Evolutionary conservation across 2,888 invertebrate species (phyloP).

Genomic region (Drosophila phalerata): DNA sequence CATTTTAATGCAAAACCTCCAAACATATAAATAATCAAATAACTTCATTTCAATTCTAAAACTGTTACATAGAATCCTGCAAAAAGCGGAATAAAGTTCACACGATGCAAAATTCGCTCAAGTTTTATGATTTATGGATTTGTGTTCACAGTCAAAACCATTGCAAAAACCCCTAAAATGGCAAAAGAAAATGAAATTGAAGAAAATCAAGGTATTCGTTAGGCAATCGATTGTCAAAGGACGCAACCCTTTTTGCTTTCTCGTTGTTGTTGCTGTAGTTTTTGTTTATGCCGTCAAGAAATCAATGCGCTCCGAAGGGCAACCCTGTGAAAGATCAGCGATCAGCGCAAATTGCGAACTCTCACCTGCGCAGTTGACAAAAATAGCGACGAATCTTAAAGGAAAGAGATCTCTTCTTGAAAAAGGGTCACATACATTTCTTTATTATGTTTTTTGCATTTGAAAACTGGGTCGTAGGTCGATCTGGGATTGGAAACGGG

Average conservation of each 20-base stretch:
- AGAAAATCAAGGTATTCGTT: slow-evolving; percentile 66
- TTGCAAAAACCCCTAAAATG: slow-evolving; percentile 63
- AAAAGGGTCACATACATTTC: slow-evolving; percentile 58
- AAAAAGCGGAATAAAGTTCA: slow-evolving; percentile 26
- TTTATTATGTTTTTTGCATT: slow-evolving; percentile 59
- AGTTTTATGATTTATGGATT: slow-evolving; percentile 61
- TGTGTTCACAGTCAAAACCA: slow-evolving; percentile 56
- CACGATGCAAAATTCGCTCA: slow-evolving; percentile 43
- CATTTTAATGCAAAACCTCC: neutral
- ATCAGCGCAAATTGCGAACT: slow-evolving; percentile 67
- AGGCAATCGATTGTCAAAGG: slow-evolving; percentile 64
- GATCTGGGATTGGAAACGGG: slow-evolving; percentile 47
- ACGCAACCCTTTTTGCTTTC: slow-evolving; percentile 43
- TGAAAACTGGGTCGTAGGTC: slow-evolving; percentile 52
- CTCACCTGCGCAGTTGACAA: slow-evolving; percentile 77
- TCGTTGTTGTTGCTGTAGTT: slow-evolving; percentile 11
- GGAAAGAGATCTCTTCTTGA: slow-evolving; percentile 36
- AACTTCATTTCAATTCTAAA: neutral
- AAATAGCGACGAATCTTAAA: slow-evolving; percentile 3
- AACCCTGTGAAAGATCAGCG: slow-evolving; percentile 64
- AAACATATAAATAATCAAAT: neutral
- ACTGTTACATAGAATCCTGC: neutral
- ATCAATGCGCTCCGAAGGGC: slow-evolving; percentile 62
- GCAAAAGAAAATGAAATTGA: slow-evolving; percentile 62
- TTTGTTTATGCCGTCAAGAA: slow-evolving; percentile 67